A percentile compares a stretch with the other conserved stretches of the same genome.
These are phyloP conservation scores for Sebastes diaconus DNA, from an alignment of 2,797 vertebrate genomes.

Conservation along the genomic window DNA sequence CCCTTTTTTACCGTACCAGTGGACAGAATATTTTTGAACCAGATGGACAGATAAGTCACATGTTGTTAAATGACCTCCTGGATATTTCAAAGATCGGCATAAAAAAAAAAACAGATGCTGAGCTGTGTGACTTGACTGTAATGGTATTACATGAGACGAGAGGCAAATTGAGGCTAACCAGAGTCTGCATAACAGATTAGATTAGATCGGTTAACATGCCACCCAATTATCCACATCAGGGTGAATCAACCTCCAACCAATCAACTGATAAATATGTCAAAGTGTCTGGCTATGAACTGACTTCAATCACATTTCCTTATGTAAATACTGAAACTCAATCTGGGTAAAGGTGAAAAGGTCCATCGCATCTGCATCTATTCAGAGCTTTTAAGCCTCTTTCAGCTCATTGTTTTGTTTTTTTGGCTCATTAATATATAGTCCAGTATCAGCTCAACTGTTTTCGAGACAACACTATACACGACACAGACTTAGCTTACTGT, in stretches of 20 bases:
- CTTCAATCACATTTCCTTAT: neutral
- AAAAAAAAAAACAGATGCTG: neutral
- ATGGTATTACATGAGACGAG: neutral
- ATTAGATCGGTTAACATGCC: neutral
- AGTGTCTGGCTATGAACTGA: neutral
- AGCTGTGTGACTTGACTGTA: neutral
- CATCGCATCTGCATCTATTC: neutral
- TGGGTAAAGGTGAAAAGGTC: fast-evolving
- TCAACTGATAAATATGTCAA: neutral
- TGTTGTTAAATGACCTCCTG: neutral
- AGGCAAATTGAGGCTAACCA: neutral
- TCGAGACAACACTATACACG: too few relatives aligned
- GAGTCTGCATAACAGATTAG: neutral
- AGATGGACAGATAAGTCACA: neutral
- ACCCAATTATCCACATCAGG: neutral
- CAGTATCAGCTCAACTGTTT: neutral
- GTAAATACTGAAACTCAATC: neutral
- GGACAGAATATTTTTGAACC: neutral
- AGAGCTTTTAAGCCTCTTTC: neutral
- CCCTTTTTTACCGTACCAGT: neutral
- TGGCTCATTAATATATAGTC: too few relatives aligned
- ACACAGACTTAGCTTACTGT: too few relatives aligned
- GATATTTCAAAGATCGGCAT: neutral
- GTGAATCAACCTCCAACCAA: neutral
- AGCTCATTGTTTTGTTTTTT: neutral